These are phyloP conservation scores for Habrosyne pyritoides DNA, from an alignment of 2,888 invertebrate genomes.

Conservation along the genomic window DNA sequence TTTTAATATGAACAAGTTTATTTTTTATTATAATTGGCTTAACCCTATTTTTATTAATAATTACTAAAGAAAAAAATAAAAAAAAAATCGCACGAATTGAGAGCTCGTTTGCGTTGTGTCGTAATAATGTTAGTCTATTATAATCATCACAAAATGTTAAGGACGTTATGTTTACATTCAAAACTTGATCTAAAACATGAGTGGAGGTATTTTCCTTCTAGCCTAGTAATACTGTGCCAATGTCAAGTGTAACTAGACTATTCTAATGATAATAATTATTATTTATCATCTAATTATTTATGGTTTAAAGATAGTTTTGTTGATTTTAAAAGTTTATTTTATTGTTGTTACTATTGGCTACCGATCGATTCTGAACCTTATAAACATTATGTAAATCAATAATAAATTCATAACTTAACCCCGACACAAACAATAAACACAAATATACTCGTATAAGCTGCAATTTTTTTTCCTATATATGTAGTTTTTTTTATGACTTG, in stretches of 20 bases:
- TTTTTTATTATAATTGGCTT: no score
- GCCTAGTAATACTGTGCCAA: slow-evolving; percentile 62
- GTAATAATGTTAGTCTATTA: background rate
- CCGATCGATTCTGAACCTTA: no score
- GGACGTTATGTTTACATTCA: slow-evolving; percentile 32
- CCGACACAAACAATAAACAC: no score
- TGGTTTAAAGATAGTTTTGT: background rate
- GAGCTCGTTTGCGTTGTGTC: no score
- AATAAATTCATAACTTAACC: no score
- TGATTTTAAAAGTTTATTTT: background rate
- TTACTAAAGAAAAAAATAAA: background rate
- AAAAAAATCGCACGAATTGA: background rate
- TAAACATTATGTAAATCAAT: no score
- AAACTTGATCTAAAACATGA: slow-evolving; percentile 40
- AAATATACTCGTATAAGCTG: no score
- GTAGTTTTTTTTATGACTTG: no score
- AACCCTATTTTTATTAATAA: no score
- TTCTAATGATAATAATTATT: slow-evolving; percentile 23
- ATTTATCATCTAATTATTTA: background rate
- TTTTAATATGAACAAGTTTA: no score
- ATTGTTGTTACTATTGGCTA: no score
- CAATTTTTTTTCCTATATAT: no score
- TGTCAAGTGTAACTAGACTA: slow-evolving; percentile 69
- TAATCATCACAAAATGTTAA: slow-evolving; percentile 21
- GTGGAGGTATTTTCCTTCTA: slow-evolving; percentile 63